A percentile compares a stretch with the other conserved stretches of the same genome.
Conservation (phyloP, 2,888 invertebrate species). For the Heliconius cydno region DNA sequence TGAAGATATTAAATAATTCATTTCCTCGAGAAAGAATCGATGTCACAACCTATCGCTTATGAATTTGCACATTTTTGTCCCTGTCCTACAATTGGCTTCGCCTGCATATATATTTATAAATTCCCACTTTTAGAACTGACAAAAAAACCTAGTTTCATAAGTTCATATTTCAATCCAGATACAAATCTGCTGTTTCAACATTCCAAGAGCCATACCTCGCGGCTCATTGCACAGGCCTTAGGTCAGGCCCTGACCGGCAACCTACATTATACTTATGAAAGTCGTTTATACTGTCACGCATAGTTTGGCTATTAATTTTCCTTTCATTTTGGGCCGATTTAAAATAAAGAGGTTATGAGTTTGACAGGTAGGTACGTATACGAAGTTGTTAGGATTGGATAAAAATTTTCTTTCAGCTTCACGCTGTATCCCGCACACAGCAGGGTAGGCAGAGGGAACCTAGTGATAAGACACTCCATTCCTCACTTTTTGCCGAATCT, state of each 20-base stretch:
- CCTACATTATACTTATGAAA: neutral
- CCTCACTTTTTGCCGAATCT: too few species aligned
- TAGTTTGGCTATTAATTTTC: neutral
- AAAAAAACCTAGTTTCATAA: neutral
- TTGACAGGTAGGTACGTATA: too few species aligned
- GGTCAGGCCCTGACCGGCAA: slow-evolving; percentile 9
- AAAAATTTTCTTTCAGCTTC: too few species aligned
- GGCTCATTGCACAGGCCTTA: slow-evolving; percentile 13
- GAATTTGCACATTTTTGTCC: neutral
- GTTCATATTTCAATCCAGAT: slow-evolving; percentile 1
- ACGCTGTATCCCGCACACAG: too few species aligned
- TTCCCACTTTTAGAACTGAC: neutral
- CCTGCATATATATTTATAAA: neutral
- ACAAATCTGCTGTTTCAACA: slow-evolving; percentile 8
- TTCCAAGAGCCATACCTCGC: slow-evolving; percentile 12
- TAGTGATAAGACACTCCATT: too few species aligned
- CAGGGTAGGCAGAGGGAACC: too few species aligned
- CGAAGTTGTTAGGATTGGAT: too few species aligned
- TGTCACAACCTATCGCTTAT: too few species aligned
- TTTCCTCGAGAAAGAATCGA: too few species aligned
- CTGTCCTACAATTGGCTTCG: neutral
- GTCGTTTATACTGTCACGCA: neutral
- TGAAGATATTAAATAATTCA: too few species aligned
- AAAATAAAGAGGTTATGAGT: neutral
- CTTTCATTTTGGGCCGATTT: neutral